Percentiles rank a stretch among this genome's conserved stretches.
phyloP scores from a whole-genome alignment of 2,113 vertebrate species.

The Orycteropus afer region DNA sequence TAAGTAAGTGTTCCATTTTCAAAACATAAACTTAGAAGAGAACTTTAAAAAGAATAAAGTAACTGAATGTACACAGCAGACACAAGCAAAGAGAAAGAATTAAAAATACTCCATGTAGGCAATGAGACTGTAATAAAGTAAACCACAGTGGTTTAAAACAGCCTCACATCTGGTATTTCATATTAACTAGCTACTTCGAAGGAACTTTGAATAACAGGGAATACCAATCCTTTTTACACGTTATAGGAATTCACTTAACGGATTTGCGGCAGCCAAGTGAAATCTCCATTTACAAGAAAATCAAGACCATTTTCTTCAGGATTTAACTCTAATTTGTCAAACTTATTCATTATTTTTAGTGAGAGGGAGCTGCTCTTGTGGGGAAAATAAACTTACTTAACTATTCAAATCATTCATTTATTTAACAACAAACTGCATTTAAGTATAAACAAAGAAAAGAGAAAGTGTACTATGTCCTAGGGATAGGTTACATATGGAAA shows the following conservation, averaged over 20 bases:
- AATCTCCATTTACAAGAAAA: background rate
- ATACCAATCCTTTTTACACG: background rate
- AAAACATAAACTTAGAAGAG: conserved; percentile 70
- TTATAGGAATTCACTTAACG: conserved; percentile 1
- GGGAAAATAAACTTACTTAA: background rate
- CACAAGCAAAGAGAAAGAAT: conserved; percentile 71
- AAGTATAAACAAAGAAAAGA: background rate
- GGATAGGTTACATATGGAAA: background rate
- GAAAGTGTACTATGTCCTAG: background rate
- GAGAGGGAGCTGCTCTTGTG: accelerated
- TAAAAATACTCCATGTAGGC: conserved; percentile 59
- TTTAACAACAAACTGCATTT: background rate
- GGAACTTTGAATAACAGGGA: background rate
- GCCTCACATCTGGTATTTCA: conserved; percentile 50
- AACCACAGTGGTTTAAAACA: conserved; percentile 38
- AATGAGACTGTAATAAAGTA: conserved; percentile 46
- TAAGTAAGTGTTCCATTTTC: conserved; percentile 65
- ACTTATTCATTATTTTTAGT: background rate
- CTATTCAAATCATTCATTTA: too few species aligned
- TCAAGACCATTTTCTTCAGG: conserved; percentile 4
- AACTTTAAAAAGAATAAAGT: conserved; percentile 61
- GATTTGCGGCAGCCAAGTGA: background rate
- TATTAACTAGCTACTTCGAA: conserved; percentile 49
- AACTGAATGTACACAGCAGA: conserved; percentile 65
- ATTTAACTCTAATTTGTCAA: background rate